Evolutionary conservation across 2,888 invertebrate species (phyloP), one percentile per base, ranked within the genome.

Genomic region (Caenorhabditis macrosperma): DNA sequence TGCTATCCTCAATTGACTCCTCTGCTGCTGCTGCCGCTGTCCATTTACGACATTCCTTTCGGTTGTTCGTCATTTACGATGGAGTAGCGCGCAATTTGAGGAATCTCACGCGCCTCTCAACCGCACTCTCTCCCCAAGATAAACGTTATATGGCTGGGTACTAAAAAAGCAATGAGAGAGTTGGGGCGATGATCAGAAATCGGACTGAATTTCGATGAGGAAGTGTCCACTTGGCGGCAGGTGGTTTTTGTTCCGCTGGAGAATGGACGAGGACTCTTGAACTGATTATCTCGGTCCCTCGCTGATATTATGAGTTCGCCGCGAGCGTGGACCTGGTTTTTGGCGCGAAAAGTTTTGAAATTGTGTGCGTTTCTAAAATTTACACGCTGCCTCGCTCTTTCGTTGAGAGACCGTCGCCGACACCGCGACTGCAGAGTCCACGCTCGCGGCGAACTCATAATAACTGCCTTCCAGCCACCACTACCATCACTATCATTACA

Each of bases 111-210:
- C 55, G 63, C 61, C 52, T 46, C n/a, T 38, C 55, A 69, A 69
- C 35, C 38, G 17, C 35, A 54, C 41, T 54, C n/a, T n/a, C n/a
- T n/a, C n/a, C n/a, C n/a, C 63, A 64, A 72, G 64, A 64, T 72
- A 55, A 72, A 72, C 64, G 63, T 72, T 72, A 57, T 72, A 64
- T 63, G 72, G 64, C 57, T 59, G 35, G 63, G 64, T 46, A 64
- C 57, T 57, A 72, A 72, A 72, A 69, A 64, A 63, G 63, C 55
- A 50, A 48, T 54, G 55, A 55, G 63, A 35, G 46, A 12, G 22
- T 28, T 63, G 52, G 26, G 30, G 15, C 22, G 48, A 38, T 64
- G 72, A 72, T 64, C 72, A 64, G 30, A 72, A 63, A 72, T 64
- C 72, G 24, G 17, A 48, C 10, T 20, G 50, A 50, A 22, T 22